These are phyloP conservation scores for Caerostris darwini DNA, from an alignment of 1,140 invertebrate species.

Conservation along the genomic window DNA sequence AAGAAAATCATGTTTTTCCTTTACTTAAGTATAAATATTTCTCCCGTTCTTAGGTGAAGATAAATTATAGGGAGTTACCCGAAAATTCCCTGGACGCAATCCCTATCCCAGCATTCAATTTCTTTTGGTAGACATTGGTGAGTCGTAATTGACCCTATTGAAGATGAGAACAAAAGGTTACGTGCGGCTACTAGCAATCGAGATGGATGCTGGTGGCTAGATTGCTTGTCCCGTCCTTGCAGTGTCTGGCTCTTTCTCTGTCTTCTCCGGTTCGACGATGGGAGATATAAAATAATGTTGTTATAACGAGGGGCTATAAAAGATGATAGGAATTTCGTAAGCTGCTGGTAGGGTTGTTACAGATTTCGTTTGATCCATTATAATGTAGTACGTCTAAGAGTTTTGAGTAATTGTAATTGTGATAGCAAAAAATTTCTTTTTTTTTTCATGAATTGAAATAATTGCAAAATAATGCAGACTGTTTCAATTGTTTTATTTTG, in stretches of 20 bases:
- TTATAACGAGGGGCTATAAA: slow-evolving; percentile 43
- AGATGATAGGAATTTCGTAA: slow-evolving; percentile 37
- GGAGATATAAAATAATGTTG: slow-evolving; percentile 10
- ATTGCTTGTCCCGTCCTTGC: not conserved
- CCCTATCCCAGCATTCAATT: not conserved
- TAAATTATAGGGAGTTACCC: slow-evolving; percentile 38
- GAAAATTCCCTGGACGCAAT: not conserved
- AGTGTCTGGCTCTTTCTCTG: not conserved
- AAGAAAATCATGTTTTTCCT: not conserved
- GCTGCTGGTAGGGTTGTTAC: not conserved
- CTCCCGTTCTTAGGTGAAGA: not conserved
- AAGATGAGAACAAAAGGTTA: slow-evolving; percentile 37
- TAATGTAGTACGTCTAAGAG: too few relatives aligned
- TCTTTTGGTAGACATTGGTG: slow-evolving; percentile 19
- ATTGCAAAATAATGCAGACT: too few relatives aligned
- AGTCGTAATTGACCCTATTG: slow-evolving; percentile 50
- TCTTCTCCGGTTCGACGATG: not conserved
- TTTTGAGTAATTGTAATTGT: too few relatives aligned
- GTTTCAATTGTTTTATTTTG: too few relatives aligned
- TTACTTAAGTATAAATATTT: not conserved
- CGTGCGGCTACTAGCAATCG: slow-evolving; percentile 7
- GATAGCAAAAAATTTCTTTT: too few relatives aligned
- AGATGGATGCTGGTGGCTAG: not conserved
- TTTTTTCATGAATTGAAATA: too few relatives aligned
- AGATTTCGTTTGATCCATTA: not conserved